Evolutionary conservation across 2,888 invertebrate species (phyloP).

Genomic region (Chymomyza amoena): DNA sequence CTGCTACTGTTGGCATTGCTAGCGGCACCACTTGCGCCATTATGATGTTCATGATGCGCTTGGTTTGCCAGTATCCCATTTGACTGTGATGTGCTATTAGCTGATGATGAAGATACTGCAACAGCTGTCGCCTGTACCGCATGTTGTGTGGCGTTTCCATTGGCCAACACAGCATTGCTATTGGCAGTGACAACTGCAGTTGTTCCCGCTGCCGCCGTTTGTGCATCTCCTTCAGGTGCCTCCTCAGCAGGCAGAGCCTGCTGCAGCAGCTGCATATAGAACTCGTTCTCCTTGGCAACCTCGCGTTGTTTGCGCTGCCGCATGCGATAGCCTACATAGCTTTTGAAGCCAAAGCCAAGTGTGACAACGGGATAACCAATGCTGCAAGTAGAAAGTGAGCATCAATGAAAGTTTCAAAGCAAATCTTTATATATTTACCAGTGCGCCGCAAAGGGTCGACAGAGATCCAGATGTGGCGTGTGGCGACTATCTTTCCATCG

Average conservation of each 20-base stretch:
- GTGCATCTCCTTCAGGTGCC: constrained; percentile 38
- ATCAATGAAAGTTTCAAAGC: background rate
- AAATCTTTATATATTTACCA: constrained; percentile 82
- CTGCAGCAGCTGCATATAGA: constrained; percentile 94
- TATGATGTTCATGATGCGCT: constrained; percentile 70
- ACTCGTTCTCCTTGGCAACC: constrained; percentile 96
- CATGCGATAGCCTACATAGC: constrained; percentile 93
- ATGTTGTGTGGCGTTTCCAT: constrained; percentile 38
- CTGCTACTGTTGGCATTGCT: constrained; percentile 31
- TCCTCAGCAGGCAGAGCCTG: constrained; percentile 88
- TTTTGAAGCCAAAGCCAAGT: constrained; percentile 96
- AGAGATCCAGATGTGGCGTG: constrained; percentile 92
- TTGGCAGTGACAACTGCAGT: constrained; percentile 36
- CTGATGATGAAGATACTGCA: constrained; percentile 19
- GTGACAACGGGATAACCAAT: constrained; percentile 97
- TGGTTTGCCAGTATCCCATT: constrained; percentile 68
- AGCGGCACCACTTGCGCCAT: constrained; percentile 54
- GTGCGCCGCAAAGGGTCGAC: constrained; percentile 97
- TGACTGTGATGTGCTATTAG: constrained; percentile 45
- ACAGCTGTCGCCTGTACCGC: constrained; percentile 35
- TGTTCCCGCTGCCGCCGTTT: constrained; percentile 32
- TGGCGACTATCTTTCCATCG: constrained; percentile 90
- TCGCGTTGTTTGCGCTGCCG: constrained; percentile 94
- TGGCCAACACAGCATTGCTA: constrained; percentile 44
- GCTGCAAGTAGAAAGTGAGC: constrained; percentile 79